phyloP scores from a whole-genome alignment of 2,888 invertebrate species.

The Drosophila kokeensis region DNA sequence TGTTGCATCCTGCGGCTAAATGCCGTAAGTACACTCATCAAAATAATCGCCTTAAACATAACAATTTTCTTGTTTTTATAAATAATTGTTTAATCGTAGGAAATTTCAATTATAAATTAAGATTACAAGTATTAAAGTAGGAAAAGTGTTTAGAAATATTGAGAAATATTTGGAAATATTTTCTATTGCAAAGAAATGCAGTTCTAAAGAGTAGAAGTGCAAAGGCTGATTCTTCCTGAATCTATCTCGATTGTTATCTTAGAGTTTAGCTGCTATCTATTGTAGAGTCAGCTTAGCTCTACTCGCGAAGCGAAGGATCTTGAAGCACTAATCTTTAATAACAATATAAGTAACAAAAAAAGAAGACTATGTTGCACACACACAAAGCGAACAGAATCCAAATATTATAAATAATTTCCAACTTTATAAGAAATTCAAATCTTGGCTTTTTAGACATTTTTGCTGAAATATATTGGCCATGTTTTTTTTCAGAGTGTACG shows the following conservation, averaged over 20 bases:
- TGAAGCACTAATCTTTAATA: background rate
- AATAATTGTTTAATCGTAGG: background rate
- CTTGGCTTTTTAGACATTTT: background rate
- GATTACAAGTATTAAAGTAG: background rate
- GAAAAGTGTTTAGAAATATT: background rate
- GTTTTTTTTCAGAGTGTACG: constrained; percentile 43
- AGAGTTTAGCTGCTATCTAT: background rate
- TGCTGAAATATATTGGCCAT: background rate
- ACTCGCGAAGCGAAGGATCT: background rate
- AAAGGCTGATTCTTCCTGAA: background rate
- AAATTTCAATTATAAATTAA: background rate
- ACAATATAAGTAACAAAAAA: background rate
- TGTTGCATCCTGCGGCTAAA: constrained; percentile 62
- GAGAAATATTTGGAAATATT: background rate
- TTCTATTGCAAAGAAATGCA: too few species aligned
- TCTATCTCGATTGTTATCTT: too few species aligned
- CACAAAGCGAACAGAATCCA: background rate
- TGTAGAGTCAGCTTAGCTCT: background rate
- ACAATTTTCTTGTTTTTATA: background rate
- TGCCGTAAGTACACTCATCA: constrained; percentile 58
- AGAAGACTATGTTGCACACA: background rate
- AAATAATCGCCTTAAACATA: background rate
- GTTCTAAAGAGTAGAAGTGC: background rate
- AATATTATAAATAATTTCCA: too few species aligned
- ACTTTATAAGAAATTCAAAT: background rate